Evolutionary conservation across 2,113 vertebrate genomes (phyloP).

Genomic region (Clupea harengus): DNA sequence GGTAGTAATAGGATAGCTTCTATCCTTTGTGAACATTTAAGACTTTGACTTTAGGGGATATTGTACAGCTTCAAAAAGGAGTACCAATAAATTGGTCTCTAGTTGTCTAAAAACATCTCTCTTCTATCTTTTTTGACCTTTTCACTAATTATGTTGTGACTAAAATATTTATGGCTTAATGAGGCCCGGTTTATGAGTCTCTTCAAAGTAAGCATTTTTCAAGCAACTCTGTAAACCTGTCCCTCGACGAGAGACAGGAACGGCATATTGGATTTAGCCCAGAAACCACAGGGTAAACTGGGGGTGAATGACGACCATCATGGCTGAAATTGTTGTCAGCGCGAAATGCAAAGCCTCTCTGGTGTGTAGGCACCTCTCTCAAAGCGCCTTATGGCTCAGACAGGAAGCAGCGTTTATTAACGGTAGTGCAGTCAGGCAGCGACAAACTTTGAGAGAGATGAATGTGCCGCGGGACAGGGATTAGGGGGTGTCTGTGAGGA

Average conservation of each 20-base stretch:
- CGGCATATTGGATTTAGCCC: not conserved
- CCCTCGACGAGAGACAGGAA: not conserved
- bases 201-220: not conserved
- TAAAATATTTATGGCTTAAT: not conserved
- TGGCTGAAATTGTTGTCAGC: not conserved
- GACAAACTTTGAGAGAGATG: conserved; percentile 28
- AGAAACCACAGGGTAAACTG: not conserved
- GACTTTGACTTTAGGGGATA: too few species aligned
- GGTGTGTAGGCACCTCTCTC: not conserved
- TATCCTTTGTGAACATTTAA: not conserved
- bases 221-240: not conserved
- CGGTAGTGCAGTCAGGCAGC: not conserved
- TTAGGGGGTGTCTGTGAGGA: conserved; percentile 30
- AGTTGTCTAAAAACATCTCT: not conserved
- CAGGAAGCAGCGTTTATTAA: conserved; percentile 31
- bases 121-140: not conserved
- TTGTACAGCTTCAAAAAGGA: too few species aligned
- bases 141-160: not conserved
- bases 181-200: not conserved
- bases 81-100: not conserved
- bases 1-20: not conserved
- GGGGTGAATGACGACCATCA: not conserved
- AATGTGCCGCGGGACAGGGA: conserved; percentile 5
- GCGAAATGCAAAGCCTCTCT: not conserved
- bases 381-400: conserved; percentile 18